Conservation (phyloP, 2,797 vertebrate genomes). For the Champsocephalus esox region DNA sequence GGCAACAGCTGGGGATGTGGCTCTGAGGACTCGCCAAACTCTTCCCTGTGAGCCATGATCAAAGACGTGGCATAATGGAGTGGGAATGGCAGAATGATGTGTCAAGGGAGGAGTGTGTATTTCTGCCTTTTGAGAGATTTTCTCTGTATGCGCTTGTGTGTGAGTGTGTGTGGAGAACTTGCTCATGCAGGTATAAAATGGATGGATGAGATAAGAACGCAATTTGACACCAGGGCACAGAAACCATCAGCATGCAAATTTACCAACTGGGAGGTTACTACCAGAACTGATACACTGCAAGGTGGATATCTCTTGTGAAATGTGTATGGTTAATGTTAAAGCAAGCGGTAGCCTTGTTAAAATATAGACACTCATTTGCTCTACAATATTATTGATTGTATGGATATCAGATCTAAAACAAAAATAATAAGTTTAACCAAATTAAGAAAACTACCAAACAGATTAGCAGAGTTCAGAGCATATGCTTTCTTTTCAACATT, state of each 20-base stretch:
- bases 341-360: not conserved
- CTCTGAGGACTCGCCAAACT: slow-evolving; percentile 65
- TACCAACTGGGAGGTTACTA: slow-evolving; percentile 29
- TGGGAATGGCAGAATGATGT: slow-evolving; percentile 52
- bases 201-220: slow-evolving; percentile 47
- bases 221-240: slow-evolving; percentile 36
- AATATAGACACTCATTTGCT: not conserved
- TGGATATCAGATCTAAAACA: not conserved
- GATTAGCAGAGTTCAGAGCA: slow-evolving; percentile 1
- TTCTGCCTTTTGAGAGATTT: slow-evolving; percentile 17
- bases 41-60: slow-evolving; percentile 67
- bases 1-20: slow-evolving; percentile 66
- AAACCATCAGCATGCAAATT: slow-evolving; percentile 38
- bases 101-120: slow-evolving; percentile 50
- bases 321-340: not conserved
- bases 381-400: not conserved
- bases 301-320: not conserved
- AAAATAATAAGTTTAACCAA: not conserved
- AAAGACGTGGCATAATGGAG: slow-evolving; percentile 73
- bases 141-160: slow-evolving; percentile 30
- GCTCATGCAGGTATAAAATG: slow-evolving; percentile 44
- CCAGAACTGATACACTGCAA: not conserved
- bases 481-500: slow-evolving; percentile 15
- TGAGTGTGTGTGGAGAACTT: slow-evolving; percentile 37
- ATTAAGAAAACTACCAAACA: not conserved